These are phyloP conservation scores for Willowsia nigromaculata DNA, from an alignment of 2,888 invertebrate genomes.

Conservation along the genomic window DNA sequence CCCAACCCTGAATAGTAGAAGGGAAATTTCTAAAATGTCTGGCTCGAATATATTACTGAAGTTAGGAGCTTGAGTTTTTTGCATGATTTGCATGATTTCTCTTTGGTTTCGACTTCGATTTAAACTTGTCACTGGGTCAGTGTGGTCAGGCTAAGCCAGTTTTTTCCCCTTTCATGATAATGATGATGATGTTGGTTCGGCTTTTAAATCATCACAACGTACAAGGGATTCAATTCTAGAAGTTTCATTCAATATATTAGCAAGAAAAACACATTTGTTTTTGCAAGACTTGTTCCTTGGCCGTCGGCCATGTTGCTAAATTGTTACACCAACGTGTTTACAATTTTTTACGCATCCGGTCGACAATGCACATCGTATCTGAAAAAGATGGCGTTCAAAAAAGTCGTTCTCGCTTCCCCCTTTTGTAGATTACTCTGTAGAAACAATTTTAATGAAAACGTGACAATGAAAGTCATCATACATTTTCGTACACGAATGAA, in stretches of 20 bases:
- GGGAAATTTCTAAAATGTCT: constrained; percentile 69
- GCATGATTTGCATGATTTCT: constrained; percentile 73
- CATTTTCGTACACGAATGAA: not conserved
- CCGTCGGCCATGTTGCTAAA: constrained; percentile 44
- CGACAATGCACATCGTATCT: not conserved
- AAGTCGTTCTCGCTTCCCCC: too few relatives aligned
- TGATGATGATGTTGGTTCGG: constrained; percentile 57
- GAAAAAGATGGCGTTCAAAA: not conserved
- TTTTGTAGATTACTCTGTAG: not conserved
- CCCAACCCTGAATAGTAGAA: constrained; percentile 61
- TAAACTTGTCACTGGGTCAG: constrained; percentile 73
- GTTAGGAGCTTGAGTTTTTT: constrained; percentile 24
- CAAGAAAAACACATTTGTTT: constrained; percentile 38
- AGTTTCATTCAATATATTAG: constrained; percentile 58
- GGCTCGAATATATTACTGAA: constrained; percentile 24
- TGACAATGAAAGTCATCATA: constrained; percentile 37
- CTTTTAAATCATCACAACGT: constrained; percentile 46
- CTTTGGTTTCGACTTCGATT: constrained; percentile 63
- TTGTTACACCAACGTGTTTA: constrained; percentile 48
- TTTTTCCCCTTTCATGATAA: constrained; percentile 65
- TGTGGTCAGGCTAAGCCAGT: constrained; percentile 71
- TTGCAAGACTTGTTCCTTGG: constrained; percentile 62
- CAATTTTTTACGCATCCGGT: constrained; percentile 15
- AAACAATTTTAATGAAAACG: constrained; percentile 33
- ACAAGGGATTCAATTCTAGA: constrained; percentile 40